phyloP scores from a whole-genome alignment of 2,113 vertebrate genomes.

The Calidris pygmaea region DNA sequence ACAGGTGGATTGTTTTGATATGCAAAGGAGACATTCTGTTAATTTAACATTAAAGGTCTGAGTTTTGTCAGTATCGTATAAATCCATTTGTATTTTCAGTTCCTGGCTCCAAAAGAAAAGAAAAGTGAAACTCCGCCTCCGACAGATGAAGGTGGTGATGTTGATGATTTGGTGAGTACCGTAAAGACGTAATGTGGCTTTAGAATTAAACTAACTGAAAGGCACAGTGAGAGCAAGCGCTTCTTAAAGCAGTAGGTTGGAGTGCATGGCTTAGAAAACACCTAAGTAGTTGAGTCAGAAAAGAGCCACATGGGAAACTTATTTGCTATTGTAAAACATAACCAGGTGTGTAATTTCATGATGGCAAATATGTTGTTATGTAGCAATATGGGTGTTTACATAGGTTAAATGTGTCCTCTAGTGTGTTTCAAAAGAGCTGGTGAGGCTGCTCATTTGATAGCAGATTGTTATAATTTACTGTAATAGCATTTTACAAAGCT shows the following conservation, averaged over 20 bases:
- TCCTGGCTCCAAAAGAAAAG: conserved; percentile 80
- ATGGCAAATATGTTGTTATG: neutral
- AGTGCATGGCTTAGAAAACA: neutral
- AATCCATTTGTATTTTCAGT: conserved; percentile 73
- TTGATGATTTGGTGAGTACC: conserved; percentile 90
- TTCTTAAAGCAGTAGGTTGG: neutral
- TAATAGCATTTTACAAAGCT: conserved; percentile 42
- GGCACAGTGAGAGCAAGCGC: neutral
- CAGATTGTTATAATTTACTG: conserved; percentile 30
- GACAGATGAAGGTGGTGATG: conserved; percentile 83
- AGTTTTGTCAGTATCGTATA: neutral
- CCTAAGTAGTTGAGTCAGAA: neutral
- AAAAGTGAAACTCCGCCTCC: conserved; percentile 56
- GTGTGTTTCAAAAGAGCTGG: neutral
- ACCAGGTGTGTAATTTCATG: conserved; percentile 33
- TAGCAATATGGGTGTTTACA: neutral
- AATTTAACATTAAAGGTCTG: neutral
- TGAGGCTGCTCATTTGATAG: neutral
- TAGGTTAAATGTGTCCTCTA: neutral
- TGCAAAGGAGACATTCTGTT: neutral
- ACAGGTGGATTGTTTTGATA: neutral
- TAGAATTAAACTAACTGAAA: neutral
- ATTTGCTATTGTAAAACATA: conserved; percentile 22
- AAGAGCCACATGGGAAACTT: neutral
- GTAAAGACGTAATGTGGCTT: neutral